These are phyloP conservation scores for Torymus auratus DNA, from an alignment of 2,888 invertebrate species.

Conservation along the genomic window DNA sequence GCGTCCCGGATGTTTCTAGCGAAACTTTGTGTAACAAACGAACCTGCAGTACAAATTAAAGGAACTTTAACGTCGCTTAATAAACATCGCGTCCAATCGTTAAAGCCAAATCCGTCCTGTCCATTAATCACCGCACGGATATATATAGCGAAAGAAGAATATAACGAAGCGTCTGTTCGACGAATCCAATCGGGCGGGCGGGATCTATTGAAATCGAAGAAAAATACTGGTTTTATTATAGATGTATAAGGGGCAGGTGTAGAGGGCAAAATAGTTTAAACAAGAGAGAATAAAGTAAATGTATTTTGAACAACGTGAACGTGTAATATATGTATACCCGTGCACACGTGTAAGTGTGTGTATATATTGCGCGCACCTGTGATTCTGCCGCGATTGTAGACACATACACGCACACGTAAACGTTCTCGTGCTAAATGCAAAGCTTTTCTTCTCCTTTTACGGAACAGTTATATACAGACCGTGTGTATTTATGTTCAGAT, in stretches of 20 bases:
- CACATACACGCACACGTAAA: too few species aligned
- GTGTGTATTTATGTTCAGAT: slow-evolving; percentile 3
- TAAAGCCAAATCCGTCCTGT: too few species aligned
- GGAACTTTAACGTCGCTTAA: too few species aligned
- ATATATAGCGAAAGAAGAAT: too few species aligned
- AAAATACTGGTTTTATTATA: slow-evolving; percentile 39
- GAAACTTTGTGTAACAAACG: too few species aligned
- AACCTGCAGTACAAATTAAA: too few species aligned
- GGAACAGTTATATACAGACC: slow-evolving; percentile 1
- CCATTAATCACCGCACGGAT: too few species aligned
- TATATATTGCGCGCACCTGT: slow-evolving; percentile 14
- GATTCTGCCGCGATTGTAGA: slow-evolving; percentile 4
- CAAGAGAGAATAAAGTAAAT: slow-evolving; percentile 12
- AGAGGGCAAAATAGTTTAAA: slow-evolving; percentile 28
- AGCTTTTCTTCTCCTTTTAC: slow-evolving; percentile 32
- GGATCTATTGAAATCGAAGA: slow-evolving; percentile 20
- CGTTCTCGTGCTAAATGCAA: not conserved
- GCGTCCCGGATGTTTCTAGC: too few species aligned
- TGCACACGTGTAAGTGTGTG: not conserved
- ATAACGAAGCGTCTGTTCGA: too few species aligned
- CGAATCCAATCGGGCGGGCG: too few species aligned
- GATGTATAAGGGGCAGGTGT: not conserved
- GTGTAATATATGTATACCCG: not conserved
- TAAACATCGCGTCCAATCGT: too few species aligned
- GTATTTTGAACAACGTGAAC: too few species aligned